Base-by-base conservation (phyloP, 1,140 invertebrate genomes). In the Pollicipes pollicipes region DNA sequence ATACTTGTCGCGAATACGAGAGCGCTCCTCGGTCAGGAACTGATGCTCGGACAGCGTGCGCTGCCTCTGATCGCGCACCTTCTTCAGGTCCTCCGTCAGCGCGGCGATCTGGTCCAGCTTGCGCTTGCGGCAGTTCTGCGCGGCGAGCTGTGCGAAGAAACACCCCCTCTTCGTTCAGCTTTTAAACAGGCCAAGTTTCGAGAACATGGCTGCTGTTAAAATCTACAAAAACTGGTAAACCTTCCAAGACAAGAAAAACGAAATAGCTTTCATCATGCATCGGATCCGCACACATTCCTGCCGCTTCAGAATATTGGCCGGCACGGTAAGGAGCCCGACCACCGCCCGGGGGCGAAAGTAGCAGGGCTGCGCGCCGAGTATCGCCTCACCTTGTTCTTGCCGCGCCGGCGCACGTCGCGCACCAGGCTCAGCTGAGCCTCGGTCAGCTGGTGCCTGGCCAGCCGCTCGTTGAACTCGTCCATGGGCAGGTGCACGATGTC, bases 381-480 rank as follows among this genome's bases (percentile, higher is more conserved):
- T n/a, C n/a, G n/a, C n/a, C 35, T 17, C 35, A 88, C 88, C 83
- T 92, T 95, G 78, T 97, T 96, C 80, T 95, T 95, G 27, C 93
- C 94, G 67, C 93, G 82, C 67, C 94, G 83, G 68, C 95, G 81
- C 32, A 97, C 97, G 79, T 97, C 94, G 73, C 94, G 83, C 72
- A 97, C 96, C 30, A 98, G 83, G 2, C 91, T 91, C 10, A 97
- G 81, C 76, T 98, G 95, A 26, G 88, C 85, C 77, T 97, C 94
- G 73, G 87, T 92, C n/a, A 98, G 83, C 79, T 95, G 93, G 79
- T 93, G 93, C 77, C 95, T 95, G 72, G 91, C 91, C 27, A 97
- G 81, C n/a, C 94, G 84, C 79, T 97, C 94, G 80, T 97, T 97
- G 80, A 97, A 98, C 80, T 97, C 94, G 77, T 98, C 95, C 88